Conservation (phyloP, 2,888 invertebrate genomes). For the Temnothorax ravouxi region DNA sequence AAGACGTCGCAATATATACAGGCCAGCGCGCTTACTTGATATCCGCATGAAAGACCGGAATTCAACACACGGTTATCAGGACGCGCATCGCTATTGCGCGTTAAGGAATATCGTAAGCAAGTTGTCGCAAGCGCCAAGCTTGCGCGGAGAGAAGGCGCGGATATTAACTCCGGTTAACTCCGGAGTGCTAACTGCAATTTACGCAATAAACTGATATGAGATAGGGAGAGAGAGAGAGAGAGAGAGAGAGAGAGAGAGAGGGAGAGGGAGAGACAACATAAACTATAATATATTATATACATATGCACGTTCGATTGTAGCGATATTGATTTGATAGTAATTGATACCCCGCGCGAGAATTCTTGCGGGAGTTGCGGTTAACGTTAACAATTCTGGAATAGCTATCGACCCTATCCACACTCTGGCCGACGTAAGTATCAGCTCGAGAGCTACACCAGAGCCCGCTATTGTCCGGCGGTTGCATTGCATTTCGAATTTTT, state of each 20-base stretch:
- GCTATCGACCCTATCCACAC: background rate
- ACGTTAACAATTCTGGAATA: constrained; percentile 13
- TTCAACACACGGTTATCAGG: constrained; percentile 66
- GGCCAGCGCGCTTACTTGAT: constrained; percentile 65
- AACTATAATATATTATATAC: constrained; percentile 10
- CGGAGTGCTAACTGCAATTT: background rate
- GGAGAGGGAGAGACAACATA: background rate
- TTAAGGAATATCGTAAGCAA: constrained; percentile 69
- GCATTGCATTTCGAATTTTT: constrained; percentile 33
- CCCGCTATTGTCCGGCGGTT: background rate
- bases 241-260: background rate
- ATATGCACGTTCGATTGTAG: background rate
- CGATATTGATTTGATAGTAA: background rate
- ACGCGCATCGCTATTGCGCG: constrained; percentile 60
- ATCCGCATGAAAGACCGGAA: constrained; percentile 72
- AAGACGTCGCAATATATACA: constrained; percentile 60
- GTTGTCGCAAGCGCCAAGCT: constrained; percentile 46
- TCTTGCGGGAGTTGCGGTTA: background rate
- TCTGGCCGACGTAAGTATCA: background rate
- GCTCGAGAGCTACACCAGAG: background rate
- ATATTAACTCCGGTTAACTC: constrained; percentile 42
- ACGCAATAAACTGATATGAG: background rate
- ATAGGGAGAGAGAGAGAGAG: too few relatives aligned
- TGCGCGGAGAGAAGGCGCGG: constrained; percentile 38
- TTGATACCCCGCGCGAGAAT: constrained; percentile 5